A percentile compares a stretch with the other conserved stretches of the same genome.
Conservation (phyloP, 2,797 vertebrate species). For the Poecilia velifera region DNA sequence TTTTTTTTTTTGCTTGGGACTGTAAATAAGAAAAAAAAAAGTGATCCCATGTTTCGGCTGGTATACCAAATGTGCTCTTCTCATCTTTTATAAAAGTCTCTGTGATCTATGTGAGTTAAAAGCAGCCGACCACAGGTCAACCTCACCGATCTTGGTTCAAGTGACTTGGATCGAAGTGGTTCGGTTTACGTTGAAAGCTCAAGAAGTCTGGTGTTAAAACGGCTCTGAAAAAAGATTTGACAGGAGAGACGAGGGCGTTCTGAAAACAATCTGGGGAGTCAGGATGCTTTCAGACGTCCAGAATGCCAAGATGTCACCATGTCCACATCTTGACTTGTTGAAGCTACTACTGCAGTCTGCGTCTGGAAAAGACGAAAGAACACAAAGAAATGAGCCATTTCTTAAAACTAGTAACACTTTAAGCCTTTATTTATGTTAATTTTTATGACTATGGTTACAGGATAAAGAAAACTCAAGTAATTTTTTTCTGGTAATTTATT, state of each 20-base stretch:
- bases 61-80: conserved; percentile 39
- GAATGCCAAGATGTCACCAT: conserved; percentile 31
- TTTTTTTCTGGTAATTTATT: not conserved
- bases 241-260: conserved; percentile 18
- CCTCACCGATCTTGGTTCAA: conserved; percentile 22
- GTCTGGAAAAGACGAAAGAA: conserved; percentile 3
- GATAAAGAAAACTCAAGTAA: not conserved
- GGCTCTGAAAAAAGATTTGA: conserved; percentile 37
- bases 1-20: conserved; percentile 31
- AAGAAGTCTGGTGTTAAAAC: conserved; percentile 59
- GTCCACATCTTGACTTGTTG: conserved; percentile 31
- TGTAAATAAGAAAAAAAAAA: conserved; percentile 31
- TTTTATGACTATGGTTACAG: not conserved
- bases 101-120: conserved; percentile 67
- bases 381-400: not conserved
- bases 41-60: conserved; percentile 35
- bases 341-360: conserved; percentile 12
- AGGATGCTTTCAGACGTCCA: conserved; percentile 27
- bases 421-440: not conserved
- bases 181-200: conserved; percentile 33
- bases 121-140: conserved; percentile 41
- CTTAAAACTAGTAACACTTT: not conserved
- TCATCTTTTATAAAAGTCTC: conserved; percentile 40
- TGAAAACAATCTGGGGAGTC: conserved; percentile 19
- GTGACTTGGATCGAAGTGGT: conserved; percentile 40